These are phyloP conservation scores for Palythoa heliodiscus DNA, from an alignment of 92 coral and sea anemone species.

Conservation along the genomic window DNA sequence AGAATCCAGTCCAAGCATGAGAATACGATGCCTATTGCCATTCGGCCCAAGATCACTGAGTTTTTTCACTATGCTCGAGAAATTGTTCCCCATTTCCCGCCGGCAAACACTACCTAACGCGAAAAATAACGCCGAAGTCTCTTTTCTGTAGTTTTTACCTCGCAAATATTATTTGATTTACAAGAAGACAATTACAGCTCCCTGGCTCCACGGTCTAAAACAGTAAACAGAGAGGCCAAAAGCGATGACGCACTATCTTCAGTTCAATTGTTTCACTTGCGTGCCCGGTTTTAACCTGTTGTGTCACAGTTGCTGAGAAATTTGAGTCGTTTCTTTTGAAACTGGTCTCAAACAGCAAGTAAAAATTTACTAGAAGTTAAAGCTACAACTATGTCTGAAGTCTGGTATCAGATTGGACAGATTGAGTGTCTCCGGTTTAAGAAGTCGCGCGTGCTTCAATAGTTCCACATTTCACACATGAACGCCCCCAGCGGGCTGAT, in stretches of 20 bases:
- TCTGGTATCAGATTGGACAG: background rate
- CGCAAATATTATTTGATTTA: background rate
- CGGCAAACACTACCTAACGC: background rate
- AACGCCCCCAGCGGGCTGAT: constrained; percentile 37
- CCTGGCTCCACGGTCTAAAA: background rate
- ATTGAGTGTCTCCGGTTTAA: background rate
- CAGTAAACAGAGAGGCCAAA: background rate
- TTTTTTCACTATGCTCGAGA: constrained; percentile 31
- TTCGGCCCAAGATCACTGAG: constrained; percentile 38
- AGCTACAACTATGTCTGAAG: background rate
- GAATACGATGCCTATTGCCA: constrained; percentile 39
- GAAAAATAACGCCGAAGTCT: background rate
- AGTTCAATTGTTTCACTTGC: background rate
- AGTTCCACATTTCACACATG: constrained; percentile 12
- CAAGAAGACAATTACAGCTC: background rate
- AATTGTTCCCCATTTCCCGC: constrained; percentile 34
- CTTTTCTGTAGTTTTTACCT: background rate
- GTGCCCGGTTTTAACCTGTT: background rate
- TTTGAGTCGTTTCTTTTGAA: background rate
- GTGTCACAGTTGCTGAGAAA: background rate
- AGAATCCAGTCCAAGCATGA: constrained; percentile 39
- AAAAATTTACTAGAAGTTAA: background rate
- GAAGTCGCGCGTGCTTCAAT: constrained; percentile 30
- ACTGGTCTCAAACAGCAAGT: background rate
- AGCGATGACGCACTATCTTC: background rate